Evolutionary conservation across 2,113 vertebrate genomes (phyloP).

Genomic region (Daphoenositta chrysoptera): DNA sequence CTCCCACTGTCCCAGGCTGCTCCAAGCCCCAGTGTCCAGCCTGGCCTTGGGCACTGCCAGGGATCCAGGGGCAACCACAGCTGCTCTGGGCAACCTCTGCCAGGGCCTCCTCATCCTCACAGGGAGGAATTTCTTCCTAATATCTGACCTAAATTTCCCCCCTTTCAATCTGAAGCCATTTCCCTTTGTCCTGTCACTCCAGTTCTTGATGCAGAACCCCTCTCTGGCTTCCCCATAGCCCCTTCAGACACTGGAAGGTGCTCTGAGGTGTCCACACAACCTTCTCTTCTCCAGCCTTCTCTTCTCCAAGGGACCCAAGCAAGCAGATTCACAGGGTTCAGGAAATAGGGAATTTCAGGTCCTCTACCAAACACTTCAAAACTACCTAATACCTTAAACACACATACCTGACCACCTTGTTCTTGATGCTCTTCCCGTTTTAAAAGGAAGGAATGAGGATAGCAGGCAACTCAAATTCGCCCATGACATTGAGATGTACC

Average conservation of each 20-base stretch:
- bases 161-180: neutral
- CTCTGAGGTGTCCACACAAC: neutral
- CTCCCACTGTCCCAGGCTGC: accelerated
- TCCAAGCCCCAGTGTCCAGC: accelerated
- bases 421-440: neutral
- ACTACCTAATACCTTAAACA: neutral
- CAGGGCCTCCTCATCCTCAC: accelerated
- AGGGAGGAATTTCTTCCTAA: neutral
- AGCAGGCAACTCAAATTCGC: neutral
- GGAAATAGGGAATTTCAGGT: neutral
- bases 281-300: neutral
- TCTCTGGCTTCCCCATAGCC: neutral
- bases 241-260: neutral
- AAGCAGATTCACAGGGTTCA: neutral
- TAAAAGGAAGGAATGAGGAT: neutral
- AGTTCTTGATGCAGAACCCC: neutral
- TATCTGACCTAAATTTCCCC: neutral
- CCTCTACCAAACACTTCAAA: neutral
- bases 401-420: neutral
- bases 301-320: too few relatives aligned
- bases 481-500: neutral
- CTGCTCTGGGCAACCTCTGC: neutral
- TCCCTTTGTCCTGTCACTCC: neutral
- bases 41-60: neutral
- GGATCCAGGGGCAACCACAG: neutral